Base-by-base conservation (phyloP, 2,797 vertebrate genomes). In the Dallia pectoralis region DNA sequence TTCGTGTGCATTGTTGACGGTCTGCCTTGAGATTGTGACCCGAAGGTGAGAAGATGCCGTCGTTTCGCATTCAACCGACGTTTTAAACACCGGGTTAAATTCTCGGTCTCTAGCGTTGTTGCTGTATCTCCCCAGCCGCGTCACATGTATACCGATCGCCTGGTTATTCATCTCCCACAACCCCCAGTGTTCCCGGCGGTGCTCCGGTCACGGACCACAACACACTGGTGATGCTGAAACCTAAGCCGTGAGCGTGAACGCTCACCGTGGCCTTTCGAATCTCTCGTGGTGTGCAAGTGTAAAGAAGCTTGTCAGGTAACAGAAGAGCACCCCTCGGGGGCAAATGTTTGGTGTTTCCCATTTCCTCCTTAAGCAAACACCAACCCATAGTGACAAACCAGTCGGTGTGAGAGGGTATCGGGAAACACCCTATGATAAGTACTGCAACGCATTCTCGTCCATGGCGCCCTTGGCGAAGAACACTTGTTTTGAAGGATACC, bases 371-470 rank as follows among this genome's bases (percentile, higher is more conserved):
- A 22, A 83, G 81, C 77, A 76, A 86, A 82, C 87, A 82, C 87
- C 83, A 91, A 93, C 86, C 89, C 87, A 89, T 89, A 89, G 91
- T 91, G 82, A 80, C 79, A 87, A 81, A 89, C 87, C 90, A 89
- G 92, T 89, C 84, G 85, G 88, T 90, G 88, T 84, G 83, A 83
- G 82, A 75, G 76, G 76, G 51, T 32, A 30, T 82, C 74, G 77
- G 87, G 90, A 87, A 77, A 82, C 74, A 76, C 75, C 78, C 79
- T 47, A 7, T 33, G 70, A 92, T 93, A 91, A 44, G 40, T 44
- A 44, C 40, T 83, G 84, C 89, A 93, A 92, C 40, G 30, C 61
- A 44, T 44, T 44, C 51, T 79, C 80, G 81, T 73, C 82, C 67
- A 65, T 82, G 78, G 78, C 84, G 83, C 84, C 83, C 82, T 51